Evolutionary conservation across 1,140 invertebrate species (phyloP), one percentile per base, ranked within the genome.

Genomic region (Heliconius hewitsoni): DNA sequence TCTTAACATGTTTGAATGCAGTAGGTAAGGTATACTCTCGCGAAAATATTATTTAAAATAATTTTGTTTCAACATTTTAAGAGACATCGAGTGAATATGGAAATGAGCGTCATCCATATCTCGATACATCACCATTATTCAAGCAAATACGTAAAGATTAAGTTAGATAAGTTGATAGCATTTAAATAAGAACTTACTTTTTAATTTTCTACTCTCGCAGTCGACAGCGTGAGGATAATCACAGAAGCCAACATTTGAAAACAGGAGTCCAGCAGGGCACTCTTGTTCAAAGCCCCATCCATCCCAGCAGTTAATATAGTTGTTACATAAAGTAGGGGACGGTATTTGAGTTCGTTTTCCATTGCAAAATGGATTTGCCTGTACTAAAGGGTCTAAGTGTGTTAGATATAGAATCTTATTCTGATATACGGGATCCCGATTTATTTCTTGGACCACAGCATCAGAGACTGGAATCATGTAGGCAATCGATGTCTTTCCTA

Each of bases 231-330:
- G 90, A 2, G 95, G 88, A 82, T 96, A 97, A 81, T 97, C 96
- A 81, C 96, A 97, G 77, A 95, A 96, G 2, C 91, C 95, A n/a
- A 94, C 85, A 23, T 93, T 94, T 19, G 95, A 96, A 86, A 97
- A 97, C 0, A 96, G 86, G 0, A 97, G 85, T 13, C 95, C 96
- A 18, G 89, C 87, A 0, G 96, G 96, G 83, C 96, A 97, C 16
- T 95, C 93, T 85, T 97, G 96, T 81, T 97, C 96, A 8, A 96
- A 91, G 0, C 95, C 96, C 60, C 95, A 94, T 1, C 96, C 96
- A 82, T 97, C 96, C 96, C 96, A 97, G 81, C 96, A 97, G 85
- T 97, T 97, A 0, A 97, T 81, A 86, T 96, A 97, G 84, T 95
- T 96, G 34, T 95, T 95, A 85, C 96, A 97, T 13, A 94, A 94